Conservation (phyloP, 1,140 invertebrate genomes). For the Drosophila lowei region DNA sequence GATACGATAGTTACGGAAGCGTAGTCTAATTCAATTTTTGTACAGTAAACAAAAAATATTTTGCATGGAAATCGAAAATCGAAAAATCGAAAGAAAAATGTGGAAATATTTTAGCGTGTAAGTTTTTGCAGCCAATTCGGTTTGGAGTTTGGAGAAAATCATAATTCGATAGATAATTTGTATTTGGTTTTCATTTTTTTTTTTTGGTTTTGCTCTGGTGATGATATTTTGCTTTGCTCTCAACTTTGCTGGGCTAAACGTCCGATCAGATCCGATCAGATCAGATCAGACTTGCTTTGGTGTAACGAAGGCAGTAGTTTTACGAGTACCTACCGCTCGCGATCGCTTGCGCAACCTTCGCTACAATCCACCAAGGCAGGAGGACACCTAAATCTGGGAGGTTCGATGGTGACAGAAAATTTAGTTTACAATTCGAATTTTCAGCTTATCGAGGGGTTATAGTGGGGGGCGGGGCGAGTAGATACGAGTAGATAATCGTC, state of each 20-base stretch:
- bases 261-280: constrained; percentile 40
- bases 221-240: constrained; percentile 39
- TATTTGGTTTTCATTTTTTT: constrained; percentile 7
- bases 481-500: constrained; percentile 4
- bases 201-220: constrained; percentile 42
- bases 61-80: constrained; percentile 15
- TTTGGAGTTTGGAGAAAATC: constrained; percentile 16
- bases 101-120: constrained; percentile 31
- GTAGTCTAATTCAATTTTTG: constrained; percentile 34
- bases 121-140: constrained; percentile 59
- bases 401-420: constrained; percentile 54
- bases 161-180: constrained; percentile 29
- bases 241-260: constrained; percentile 56
- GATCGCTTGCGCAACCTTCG: constrained; percentile 66
- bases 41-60: constrained; percentile 24
- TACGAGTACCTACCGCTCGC: constrained; percentile 65
- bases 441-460: not conserved
- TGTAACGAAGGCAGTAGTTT: constrained; percentile 56
- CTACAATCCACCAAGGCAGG: constrained; percentile 69
- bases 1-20: constrained; percentile 16
- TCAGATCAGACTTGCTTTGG: constrained; percentile 40
- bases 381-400: constrained; percentile 63
- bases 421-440: constrained; percentile 42
- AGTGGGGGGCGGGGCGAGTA: not conserved
- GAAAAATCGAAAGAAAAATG: constrained; percentile 37